A percentile compares a stretch with the other conserved stretches of the same genome.
These are phyloP conservation scores for Ectemnius cavifrons DNA, from an alignment of 2,888 invertebrate species.

Conservation along the genomic window DNA sequence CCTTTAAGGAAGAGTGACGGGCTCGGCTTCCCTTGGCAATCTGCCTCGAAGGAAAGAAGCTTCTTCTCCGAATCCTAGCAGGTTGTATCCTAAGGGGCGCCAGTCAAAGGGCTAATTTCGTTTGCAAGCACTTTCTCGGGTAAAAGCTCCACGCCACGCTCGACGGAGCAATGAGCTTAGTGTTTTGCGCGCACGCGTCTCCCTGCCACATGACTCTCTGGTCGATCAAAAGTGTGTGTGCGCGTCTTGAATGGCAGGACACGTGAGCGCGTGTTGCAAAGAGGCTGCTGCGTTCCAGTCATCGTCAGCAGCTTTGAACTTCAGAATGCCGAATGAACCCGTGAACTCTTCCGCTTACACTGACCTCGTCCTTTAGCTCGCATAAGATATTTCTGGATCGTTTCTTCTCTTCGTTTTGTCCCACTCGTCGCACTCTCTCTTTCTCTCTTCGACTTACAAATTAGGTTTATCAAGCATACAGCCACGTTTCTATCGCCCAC, in stretches of 20 bases:
- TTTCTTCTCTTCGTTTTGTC: background rate
- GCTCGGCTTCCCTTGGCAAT: too few species aligned
- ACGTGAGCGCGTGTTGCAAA: too few species aligned
- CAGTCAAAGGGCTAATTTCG: slow-evolving; percentile 14
- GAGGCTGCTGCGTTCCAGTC: too few species aligned
- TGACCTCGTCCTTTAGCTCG: slow-evolving; percentile 4
- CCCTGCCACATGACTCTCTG: too few species aligned
- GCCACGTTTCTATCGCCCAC: background rate
- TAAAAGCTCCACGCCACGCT: slow-evolving; percentile 6
- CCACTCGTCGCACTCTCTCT: background rate
- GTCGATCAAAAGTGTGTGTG: too few species aligned
- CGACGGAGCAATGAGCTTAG: slow-evolving; percentile 2
- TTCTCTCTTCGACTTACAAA: slow-evolving; percentile 4
- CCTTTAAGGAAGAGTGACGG: too few species aligned
- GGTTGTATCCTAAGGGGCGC: background rate
- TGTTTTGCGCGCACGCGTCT: too few species aligned
- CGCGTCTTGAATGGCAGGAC: too few species aligned
- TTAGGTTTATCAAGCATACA: background rate
- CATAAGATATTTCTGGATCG: slow-evolving; percentile 15
- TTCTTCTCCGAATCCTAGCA: too few species aligned
- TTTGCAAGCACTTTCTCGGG: background rate
- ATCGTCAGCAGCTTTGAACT: too few species aligned
- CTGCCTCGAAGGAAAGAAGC: too few species aligned
- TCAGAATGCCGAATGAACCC: too few species aligned
- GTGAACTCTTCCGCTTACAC: background rate